These are phyloP conservation scores for Schizaphis graminum DNA, from an alignment of 2,888 invertebrate genomes.

Conservation along the genomic window DNA sequence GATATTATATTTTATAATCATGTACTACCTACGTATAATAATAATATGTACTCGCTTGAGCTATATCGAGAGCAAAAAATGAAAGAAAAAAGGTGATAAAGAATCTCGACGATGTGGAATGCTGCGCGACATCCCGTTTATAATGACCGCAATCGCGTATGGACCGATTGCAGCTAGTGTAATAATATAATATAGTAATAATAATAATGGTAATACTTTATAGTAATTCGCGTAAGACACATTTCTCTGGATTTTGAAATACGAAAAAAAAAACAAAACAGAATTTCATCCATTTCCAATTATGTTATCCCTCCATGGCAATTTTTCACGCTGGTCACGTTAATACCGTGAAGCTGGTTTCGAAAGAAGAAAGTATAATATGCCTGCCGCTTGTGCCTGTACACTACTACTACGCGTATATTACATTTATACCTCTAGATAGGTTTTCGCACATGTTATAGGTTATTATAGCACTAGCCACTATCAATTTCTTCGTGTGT, in stretches of 20 bases:
- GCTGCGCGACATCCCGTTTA: neutral
- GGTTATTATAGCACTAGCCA: neutral
- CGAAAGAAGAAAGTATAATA: constrained; percentile 60
- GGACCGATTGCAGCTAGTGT: neutral
- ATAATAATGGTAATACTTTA: neutral
- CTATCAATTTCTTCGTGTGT: neutral
- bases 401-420: too few species aligned
- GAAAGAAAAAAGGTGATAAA: neutral
- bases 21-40: neutral
- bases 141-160: neutral
- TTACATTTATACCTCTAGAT: neutral
- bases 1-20: neutral
- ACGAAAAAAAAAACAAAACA: neutral
- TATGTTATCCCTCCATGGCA: constrained; percentile 14
- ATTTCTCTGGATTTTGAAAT: constrained; percentile 51
- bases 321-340: constrained; percentile 63
- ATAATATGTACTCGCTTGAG: neutral
- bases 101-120: constrained; percentile 3
- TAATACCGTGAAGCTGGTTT: constrained; percentile 52
- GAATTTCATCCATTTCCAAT: constrained; percentile 57
- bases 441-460: neutral
- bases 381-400: neutral
- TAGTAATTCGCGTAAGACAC: constrained; percentile 31
- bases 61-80: neutral
- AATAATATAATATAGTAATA: neutral